Base-by-base conservation (phyloP, 1,140 invertebrate species). In the Leptestheria dahalacensis region DNA sequence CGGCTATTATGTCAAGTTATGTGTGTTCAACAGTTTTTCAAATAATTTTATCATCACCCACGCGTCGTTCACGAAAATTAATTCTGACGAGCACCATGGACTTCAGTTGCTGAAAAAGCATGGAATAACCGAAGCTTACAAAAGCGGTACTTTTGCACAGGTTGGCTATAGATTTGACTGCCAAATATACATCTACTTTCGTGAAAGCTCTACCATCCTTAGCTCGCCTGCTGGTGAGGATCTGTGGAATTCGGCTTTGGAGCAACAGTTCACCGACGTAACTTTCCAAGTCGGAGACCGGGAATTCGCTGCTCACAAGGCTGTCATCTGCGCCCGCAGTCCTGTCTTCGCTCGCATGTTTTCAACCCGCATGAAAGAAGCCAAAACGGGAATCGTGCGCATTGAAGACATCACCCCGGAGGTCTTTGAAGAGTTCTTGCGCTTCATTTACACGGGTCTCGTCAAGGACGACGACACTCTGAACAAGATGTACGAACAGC, bases 311-410 rank as follows among this genome's bases (percentile, higher is more conserved):
- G 57, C 57, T 10, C 57, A 58, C 57, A 58, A 58, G 18, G 46
- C 23, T 4, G 48, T 58, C 26, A 18, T 58, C 2, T 26, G 25
- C 23, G 59, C 47, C 65, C 61, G 62, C 62, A 53, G 51, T 25
- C 57, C 21, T 57, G 73, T 46, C 52, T 75, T 61, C 25, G 60
- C 47, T 11, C 33, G 25, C 18, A 61, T 61, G 60, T 61, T 61
- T 10, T 49, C 57, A 11, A n/a, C 6, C n/a, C 47, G 49, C 2
- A 61, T 61, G 60, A 20, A 49, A 18, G 60, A 61, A 51, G 12
- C 47, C 0, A 4, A 56, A 15, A 56, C 55, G 15, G 52, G 54
- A 9, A 47, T 49, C 25, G 21, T 61, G 3, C 15, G 57, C n/a
- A 61, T 61, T 20, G 48, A 58, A 51, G 60, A 61, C 51, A 56